phyloP scores from a whole-genome alignment of 30 jellyfish, hydroid and myxozoan species.

The Clytia hemisphaerica region DNA sequence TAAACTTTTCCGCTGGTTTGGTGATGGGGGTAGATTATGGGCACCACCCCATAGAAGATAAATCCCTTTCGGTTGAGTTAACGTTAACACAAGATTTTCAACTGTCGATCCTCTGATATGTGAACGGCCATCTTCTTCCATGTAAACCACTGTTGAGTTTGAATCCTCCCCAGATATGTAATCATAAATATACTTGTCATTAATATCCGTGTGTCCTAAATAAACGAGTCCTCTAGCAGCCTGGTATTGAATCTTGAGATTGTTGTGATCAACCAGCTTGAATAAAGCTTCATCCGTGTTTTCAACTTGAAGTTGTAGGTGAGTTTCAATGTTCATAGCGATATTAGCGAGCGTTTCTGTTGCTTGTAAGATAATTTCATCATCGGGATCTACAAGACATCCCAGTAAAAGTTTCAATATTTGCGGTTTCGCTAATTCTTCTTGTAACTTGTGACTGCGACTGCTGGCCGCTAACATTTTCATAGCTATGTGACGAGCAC shows the following conservation, averaged over 20 bases:
- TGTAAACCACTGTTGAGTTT: not conserved
- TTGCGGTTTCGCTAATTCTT: conserved; percentile 67
- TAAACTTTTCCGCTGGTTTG: conserved; percentile 39
- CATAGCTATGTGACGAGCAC: conserved; percentile 80
- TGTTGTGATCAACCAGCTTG: conserved; percentile 36
- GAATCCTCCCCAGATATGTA: conserved; percentile 62
- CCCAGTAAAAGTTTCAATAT: conserved; percentile 51
- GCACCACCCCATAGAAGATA: conserved; percentile 85
- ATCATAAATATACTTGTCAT: conserved; percentile 47
- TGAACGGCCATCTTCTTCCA: conserved; percentile 17
- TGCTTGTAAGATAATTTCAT: conserved; percentile 66
- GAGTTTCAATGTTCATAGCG: conserved; percentile 63
- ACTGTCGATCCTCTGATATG: conserved; percentile 58
- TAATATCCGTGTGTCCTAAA: conserved; percentile 68
- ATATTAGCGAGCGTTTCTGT: conserved; percentile 73
- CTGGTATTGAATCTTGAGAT: conserved; percentile 55
- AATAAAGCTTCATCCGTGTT: conserved; percentile 36
- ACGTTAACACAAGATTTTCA: conserved; percentile 61
- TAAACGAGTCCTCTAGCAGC: conserved; percentile 86
- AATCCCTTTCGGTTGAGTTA: conserved; percentile 54
- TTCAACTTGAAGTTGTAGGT: conserved; percentile 55
- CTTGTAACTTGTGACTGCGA: conserved; percentile 67
- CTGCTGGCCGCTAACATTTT: conserved; percentile 96
- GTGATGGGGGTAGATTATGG: conserved; percentile 65
- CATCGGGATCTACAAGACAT: conserved; percentile 57